These are phyloP conservation scores for Mycetomoellerius zeteki DNA, from an alignment of 1,140 invertebrate species.

Conservation along the genomic window DNA sequence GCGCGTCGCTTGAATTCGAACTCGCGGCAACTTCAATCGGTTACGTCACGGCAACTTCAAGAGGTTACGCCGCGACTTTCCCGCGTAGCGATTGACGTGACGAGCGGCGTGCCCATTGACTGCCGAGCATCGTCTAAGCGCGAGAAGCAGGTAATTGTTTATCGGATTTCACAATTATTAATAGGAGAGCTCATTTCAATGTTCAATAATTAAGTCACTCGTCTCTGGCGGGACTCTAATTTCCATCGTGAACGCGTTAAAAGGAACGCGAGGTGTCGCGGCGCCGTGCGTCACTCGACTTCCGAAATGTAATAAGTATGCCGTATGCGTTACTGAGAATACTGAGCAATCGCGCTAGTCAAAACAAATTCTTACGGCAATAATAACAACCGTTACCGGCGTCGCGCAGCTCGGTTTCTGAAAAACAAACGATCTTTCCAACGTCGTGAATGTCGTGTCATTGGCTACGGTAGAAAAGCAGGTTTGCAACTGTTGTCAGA, in stretches of 20 bases:
- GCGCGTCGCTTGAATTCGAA: background rate
- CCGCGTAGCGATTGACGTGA: background rate
- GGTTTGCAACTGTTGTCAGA: too few species aligned
- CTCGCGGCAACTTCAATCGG: background rate
- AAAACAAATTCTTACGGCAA: background rate
- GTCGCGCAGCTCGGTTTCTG: background rate
- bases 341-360: background rate
- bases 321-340: too few species aligned
- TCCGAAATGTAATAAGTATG: background rate
- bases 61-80: background rate
- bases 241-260: background rate
- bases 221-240: background rate
- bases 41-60: background rate
- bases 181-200: background rate
- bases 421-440: background rate
- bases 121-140: background rate
- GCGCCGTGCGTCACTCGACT: background rate
- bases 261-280: background rate
- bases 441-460: background rate
- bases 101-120: background rate
- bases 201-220: background rate
- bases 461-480: too few species aligned
- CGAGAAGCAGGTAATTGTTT: background rate
- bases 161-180: background rate
- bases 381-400: background rate